These are phyloP conservation scores for Melanophora roralis DNA, from an alignment of 2,888 invertebrate species.

Conservation along the genomic window DNA sequence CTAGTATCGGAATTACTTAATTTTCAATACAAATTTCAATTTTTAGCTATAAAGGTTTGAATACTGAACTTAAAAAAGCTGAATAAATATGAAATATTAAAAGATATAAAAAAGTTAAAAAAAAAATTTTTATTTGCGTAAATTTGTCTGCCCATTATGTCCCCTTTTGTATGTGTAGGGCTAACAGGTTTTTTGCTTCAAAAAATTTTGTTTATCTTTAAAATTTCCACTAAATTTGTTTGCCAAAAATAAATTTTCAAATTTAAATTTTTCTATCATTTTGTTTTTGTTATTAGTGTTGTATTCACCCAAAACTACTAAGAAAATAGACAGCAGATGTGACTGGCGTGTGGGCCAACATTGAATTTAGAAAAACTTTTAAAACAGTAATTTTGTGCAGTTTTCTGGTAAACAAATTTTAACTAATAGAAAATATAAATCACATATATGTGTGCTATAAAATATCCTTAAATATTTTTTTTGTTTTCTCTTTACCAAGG, in stretches of 20 bases:
- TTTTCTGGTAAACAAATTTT: slow-evolving; percentile 34
- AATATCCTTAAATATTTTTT: no score
- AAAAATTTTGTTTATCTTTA: not conserved
- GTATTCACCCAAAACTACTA: not conserved
- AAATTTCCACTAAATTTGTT: slow-evolving; percentile 16
- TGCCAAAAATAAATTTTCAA: slow-evolving; percentile 13
- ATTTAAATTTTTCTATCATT: not conserved
- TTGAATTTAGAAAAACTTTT: not conserved
- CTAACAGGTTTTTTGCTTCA: not conserved
- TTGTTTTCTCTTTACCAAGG: no score
- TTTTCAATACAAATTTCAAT: no score
- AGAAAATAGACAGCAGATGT: slow-evolving; percentile 32
- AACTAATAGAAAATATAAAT: no score
- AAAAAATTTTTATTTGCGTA: no score
- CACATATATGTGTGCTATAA: no score
- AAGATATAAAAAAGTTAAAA: no score
- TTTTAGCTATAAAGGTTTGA: no score
- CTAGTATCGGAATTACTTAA: no score
- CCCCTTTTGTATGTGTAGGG: no score
- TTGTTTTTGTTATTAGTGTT: not conserved
- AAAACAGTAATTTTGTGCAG: not conserved
- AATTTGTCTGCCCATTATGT: not conserved
- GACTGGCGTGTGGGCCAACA: slow-evolving; percentile 33
- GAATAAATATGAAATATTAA: no score
- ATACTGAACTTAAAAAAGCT: no score